Conservation (phyloP, 2,888 invertebrate genomes). For the Nomada flava region DNA sequence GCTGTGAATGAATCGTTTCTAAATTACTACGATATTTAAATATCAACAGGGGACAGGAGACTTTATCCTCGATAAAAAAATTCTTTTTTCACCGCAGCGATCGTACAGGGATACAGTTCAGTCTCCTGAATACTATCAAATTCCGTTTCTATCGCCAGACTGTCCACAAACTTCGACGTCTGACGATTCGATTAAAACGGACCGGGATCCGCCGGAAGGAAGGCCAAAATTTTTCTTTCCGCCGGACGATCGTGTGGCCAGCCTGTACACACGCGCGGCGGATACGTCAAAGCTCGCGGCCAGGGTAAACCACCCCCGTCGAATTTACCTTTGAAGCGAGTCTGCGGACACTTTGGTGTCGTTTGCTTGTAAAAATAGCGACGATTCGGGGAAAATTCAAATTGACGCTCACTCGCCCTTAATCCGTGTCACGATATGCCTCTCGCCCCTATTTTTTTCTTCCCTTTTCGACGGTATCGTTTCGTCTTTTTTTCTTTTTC, state of each 20-base stretch:
- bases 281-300: constrained; percentile 46
- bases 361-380: constrained; percentile 81
- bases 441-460: constrained; percentile 14
- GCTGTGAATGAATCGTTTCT: too few relatives aligned
- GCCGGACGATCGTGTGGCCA: constrained; percentile 2
- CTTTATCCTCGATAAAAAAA: too few relatives aligned
- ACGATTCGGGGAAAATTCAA: constrained; percentile 78
- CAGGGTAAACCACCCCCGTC: constrained; percentile 40
- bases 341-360: constrained; percentile 67
- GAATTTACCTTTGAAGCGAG: constrained; percentile 34
- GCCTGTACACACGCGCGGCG: constrained; percentile 27
- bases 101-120: too few relatives aligned
- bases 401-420: constrained; percentile 74
- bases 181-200: constrained; percentile 35
- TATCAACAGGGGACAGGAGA: too few relatives aligned
- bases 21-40: too few relatives aligned
- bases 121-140: background rate
- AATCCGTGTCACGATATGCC: constrained; percentile 69
- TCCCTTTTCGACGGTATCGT: constrained; percentile 32
- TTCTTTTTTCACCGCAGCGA: too few relatives aligned
- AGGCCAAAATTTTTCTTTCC: constrained; percentile 40
- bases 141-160: constrained; percentile 1
- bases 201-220: constrained; percentile 7
- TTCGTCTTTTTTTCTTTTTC: constrained; percentile 27
- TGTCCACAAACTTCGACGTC: background rate